Base-by-base conservation (phyloP, 2,888 invertebrate species). In the Calliphora vomitoria region DNA sequence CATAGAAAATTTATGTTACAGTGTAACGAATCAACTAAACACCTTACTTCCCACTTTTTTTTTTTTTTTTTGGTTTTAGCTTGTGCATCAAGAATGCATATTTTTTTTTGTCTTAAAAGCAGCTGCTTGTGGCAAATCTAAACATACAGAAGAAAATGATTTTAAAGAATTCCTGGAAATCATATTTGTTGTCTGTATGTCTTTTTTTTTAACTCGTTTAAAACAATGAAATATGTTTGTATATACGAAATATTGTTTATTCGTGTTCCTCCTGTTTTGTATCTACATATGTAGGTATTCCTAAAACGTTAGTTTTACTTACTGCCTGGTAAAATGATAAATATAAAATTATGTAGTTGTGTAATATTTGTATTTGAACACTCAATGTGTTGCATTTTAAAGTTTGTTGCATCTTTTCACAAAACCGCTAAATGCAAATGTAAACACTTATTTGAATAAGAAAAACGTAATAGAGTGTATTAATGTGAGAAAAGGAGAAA, bases 21-120 rank as follows among this genome's bases (percentile, higher is more conserved):
- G 62, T 75, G 75, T 75, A 75, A 62, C 62, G 62, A 75, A 50
- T 50, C 47, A 62, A 44, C 41, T 41, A 41, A 66, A 44, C 41
- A 66, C 66, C 44, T 66, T 41, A 18, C 44, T 44, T 20, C 66
- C 44, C 66, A 66, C 66, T 41, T 66, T 41, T 35, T 35, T 0
- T 20, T 1, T 11, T 55, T 18, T 0, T 20, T 1, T 11, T 55
- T 18, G 31, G 13, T 25, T 41, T 44, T 31, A 35, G 15, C 11
- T 44, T 50, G n/a, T 75, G n/a, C 31, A 35, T 47, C 47, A 35
- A 62, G 35, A 75, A 44, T 44, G 20, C 18, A 66, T n/a, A n/a
- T n/a, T n/a, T 20, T 41, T 18, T 41, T 64, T 25, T 25, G 25
- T 18, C 15, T 35, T 38, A 8, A 41, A n/a, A 44, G 74, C 72